These are phyloP conservation scores for Tenthredo notha DNA, from an alignment of 2,888 invertebrate species.

Conservation along the genomic window DNA sequence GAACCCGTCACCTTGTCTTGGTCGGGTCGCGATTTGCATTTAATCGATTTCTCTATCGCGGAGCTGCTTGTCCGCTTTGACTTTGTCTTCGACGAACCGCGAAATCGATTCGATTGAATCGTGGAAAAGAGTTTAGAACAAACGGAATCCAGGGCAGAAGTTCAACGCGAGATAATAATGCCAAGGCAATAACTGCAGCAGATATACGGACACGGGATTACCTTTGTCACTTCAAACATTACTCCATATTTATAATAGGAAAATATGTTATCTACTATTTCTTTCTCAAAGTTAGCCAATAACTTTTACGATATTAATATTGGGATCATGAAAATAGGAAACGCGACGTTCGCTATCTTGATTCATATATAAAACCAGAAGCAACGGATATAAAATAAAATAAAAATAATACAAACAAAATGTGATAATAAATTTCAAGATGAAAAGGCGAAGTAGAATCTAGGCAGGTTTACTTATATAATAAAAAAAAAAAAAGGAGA, in stretches of 20 bases:
- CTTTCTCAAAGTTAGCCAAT: background rate
- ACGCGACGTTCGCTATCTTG: background rate
- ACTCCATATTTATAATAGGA: background rate
- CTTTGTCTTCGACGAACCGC: constrained; percentile 28
- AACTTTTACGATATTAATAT: background rate
- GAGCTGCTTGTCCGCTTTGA: constrained; percentile 26
- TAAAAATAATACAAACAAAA: background rate
- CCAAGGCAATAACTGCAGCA: constrained; percentile 16
- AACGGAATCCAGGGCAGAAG: constrained; percentile 39
- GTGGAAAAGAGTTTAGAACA: constrained; percentile 37
- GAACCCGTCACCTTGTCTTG: constrained; percentile 22
- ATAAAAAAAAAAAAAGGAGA: background rate
- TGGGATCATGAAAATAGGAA: background rate
- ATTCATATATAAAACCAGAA: background rate
- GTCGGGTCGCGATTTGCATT: constrained; percentile 33
- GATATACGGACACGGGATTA: background rate
- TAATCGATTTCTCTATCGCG: constrained; percentile 50
- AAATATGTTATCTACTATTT: background rate
- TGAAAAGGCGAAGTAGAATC: constrained; percentile 1
- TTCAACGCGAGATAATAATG: constrained; percentile 39
- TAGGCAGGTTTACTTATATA: background rate
- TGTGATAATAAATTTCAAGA: constrained; percentile 14
- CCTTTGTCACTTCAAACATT: background rate
- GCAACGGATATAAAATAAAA: background rate
- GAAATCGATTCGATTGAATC: constrained; percentile 53